Evolutionary conservation across 2,888 invertebrate genomes (phyloP).

Genomic region (Zygothrica quintamaculata): DNA sequence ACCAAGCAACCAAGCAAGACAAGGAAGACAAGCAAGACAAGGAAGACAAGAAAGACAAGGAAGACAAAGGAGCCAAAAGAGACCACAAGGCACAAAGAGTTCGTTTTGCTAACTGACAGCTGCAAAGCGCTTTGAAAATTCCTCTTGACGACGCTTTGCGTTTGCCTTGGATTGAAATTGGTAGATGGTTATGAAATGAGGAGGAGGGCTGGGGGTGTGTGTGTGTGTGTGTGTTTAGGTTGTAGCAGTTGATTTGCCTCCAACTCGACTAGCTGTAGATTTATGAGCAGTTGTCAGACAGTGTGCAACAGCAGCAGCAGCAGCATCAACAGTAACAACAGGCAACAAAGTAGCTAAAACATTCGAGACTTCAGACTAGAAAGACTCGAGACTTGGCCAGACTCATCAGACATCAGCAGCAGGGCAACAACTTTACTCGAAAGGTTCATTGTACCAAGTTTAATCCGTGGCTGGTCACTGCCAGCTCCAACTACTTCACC

Average conservation of each 20-base stretch:
- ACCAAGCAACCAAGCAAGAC: slow-evolving; percentile 46
- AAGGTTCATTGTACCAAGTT: slow-evolving; percentile 51
- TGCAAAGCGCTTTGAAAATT: slow-evolving; percentile 3
- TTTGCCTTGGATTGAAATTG: not conserved
- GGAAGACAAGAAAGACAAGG: too few relatives aligned
- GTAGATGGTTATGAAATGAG: slow-evolving; percentile 8
- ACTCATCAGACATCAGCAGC: slow-evolving; percentile 29
- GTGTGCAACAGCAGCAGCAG: slow-evolving; percentile 20
- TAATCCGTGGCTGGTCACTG: slow-evolving; percentile 13
- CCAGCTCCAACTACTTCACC: slow-evolving; percentile 6
- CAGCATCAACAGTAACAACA: slow-evolving; percentile 6
- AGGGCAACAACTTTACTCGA: slow-evolving; percentile 45
- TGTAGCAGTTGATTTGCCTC: slow-evolving; percentile 22
- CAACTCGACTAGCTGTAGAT: slow-evolving; percentile 47
- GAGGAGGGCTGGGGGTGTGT: too few relatives aligned
- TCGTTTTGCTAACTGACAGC: slow-evolving; percentile 30
- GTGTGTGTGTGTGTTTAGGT: slow-evolving; percentile 3
- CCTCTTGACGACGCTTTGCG: slow-evolving; percentile 9
- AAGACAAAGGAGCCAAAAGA: slow-evolving; percentile 60
- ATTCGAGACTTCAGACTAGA: slow-evolving; percentile 4
- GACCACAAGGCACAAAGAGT: slow-evolving; percentile 56
- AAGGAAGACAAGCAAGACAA: slow-evolving; percentile 51
- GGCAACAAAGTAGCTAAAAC: slow-evolving; percentile 33
- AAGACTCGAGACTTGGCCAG: slow-evolving; percentile 23
- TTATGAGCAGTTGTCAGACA: slow-evolving; percentile 74